phyloP scores from a whole-genome alignment of 2,888 invertebrate species.

The Pristionchus mayeri region DNA sequence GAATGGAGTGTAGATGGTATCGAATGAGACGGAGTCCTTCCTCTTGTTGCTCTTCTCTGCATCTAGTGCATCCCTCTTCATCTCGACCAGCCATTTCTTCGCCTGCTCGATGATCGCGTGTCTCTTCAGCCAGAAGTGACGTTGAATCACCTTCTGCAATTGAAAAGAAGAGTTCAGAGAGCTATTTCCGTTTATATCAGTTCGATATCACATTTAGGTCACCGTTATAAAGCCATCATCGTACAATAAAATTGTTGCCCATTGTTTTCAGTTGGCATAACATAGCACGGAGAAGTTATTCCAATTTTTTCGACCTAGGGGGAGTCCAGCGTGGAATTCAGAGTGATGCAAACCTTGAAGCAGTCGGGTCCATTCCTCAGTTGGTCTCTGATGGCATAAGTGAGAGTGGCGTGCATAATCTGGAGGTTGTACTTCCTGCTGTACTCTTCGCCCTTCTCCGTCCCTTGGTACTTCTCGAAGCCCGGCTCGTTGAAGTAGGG shows the following conservation, averaged over 20 bases:
- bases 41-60: constrained; percentile 58
- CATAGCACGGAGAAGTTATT: no score
- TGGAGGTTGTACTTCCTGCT: constrained; percentile 74
- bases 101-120: constrained; percentile 71
- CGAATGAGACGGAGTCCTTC: constrained; percentile 64
- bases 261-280: no score
- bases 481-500: constrained; percentile 83
- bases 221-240: no score
- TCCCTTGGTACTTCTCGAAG: constrained; percentile 78
- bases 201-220: no score
- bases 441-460: constrained; percentile 72
- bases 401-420: constrained; percentile 75
- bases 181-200: no score
- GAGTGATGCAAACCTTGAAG: constrained; percentile 63
- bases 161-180: no score
- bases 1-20: constrained; percentile 61
- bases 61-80: constrained; percentile 59
- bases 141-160: constrained; percentile 70
- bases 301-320: no score
- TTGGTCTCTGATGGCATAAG: constrained; percentile 75
- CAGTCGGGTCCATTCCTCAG: constrained; percentile 66
- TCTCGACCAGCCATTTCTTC: constrained; percentile 60
- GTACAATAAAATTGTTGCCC: no score
- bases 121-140: constrained; percentile 75
- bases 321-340: no score